Percentiles rank a stretch among this genome's conserved stretches.
Conservation (phyloP, 1,140 invertebrate genomes). For the Sitodiplosis mosellana region DNA sequence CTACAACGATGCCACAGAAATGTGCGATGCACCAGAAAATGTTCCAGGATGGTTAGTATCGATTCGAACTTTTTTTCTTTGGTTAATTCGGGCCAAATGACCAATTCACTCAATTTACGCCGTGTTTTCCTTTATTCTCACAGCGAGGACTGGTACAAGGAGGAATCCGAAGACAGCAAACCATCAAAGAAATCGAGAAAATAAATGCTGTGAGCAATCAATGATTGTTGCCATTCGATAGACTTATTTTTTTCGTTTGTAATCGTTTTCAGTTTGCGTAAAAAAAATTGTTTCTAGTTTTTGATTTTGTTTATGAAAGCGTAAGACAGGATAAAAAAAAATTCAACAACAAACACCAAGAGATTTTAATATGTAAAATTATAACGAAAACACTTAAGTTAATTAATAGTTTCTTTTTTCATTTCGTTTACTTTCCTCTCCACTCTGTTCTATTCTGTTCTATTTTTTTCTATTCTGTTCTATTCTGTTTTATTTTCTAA, state of each 20-base stretch:
- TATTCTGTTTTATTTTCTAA: no score
- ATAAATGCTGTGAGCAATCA: not conserved
- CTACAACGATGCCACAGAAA: conserved; percentile 64
- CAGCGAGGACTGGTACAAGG: conserved; percentile 77
- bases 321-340: no score
- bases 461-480: no score
- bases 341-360: no score
- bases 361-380: no score
- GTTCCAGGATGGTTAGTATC: conserved; percentile 62
- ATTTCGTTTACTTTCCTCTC: no score
- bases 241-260: not conserved
- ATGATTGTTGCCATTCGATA: not conserved
- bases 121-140: conserved; percentile 22
- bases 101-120: conserved; percentile 6
- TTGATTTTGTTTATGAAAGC: not conserved
- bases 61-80: not conserved
- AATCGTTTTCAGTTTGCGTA: no score
- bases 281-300: not conserved
- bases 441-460: no score
- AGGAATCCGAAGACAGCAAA: conserved; percentile 27
- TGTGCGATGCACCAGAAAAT: conserved; percentile 71
- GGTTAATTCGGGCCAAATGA: no score
- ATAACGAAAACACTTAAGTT: no score
- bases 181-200: conserved; percentile 1
- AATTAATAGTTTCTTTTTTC: no score